A percentile compares a stretch with the other conserved stretches of the same genome.
phyloP scores from a whole-genome alignment of 2,888 invertebrate genomes.

The Cheilosia scutellata region DNA sequence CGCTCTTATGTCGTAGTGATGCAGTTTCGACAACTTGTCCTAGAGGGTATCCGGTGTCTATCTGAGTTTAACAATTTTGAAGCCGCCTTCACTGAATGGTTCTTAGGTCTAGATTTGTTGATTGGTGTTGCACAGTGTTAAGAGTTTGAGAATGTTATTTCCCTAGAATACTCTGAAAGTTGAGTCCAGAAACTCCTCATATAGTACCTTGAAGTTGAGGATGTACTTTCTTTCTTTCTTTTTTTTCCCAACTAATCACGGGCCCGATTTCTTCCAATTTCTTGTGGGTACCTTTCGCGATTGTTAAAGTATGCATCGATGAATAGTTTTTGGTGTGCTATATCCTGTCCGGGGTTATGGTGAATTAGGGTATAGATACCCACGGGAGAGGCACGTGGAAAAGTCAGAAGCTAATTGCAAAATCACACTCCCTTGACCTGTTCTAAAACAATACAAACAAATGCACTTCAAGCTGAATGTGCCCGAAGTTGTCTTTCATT shows the following conservation, averaged over 20 bases:
- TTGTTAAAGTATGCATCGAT: constrained; percentile 45
- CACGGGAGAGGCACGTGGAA: constrained; percentile 30
- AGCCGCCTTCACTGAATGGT: constrained; percentile 78
- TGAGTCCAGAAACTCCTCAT: constrained; percentile 61
- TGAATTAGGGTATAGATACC: constrained; percentile 25
- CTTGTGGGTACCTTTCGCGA: not conserved
- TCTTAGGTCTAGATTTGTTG: constrained; percentile 78
- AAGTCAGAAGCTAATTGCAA: not conserved
- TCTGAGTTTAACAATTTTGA: constrained; percentile 70
- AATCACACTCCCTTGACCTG: too few relatives aligned
- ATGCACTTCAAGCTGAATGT: too few relatives aligned
- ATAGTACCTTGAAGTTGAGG: constrained; percentile 79
- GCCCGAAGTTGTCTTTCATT: too few relatives aligned
- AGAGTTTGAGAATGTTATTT: constrained; percentile 78
- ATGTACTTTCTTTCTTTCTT: constrained; percentile 79
- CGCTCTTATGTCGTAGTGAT: constrained; percentile 77
- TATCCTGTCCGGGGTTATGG: not conserved
- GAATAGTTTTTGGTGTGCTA: not conserved
- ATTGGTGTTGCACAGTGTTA: constrained; percentile 76
- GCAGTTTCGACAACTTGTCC: constrained; percentile 79
- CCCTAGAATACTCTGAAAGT: constrained; percentile 79
- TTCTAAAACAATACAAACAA: too few relatives aligned
- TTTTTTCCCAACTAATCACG: not conserved
- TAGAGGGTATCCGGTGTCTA: constrained; percentile 39
- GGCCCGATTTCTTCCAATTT: constrained; percentile 8